Conservation (phyloP, 2,797 vertebrate species). For the Spondyliosoma cantharus region DNA sequence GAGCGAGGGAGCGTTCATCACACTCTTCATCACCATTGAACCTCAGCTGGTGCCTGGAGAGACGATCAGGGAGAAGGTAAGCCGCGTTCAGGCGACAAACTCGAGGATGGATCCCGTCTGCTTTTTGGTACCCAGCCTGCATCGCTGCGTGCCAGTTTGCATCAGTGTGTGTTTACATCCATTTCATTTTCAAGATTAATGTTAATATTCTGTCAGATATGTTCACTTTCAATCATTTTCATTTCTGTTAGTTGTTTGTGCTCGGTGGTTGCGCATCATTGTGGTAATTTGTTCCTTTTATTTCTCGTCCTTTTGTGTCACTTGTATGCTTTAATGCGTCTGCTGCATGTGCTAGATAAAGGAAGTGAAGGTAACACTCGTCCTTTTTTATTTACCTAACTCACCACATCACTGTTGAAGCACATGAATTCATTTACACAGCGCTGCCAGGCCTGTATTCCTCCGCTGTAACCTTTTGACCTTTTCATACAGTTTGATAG, state of each 20-base stretch:
- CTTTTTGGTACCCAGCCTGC: neutral
- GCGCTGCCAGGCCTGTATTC: neutral
- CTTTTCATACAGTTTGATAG: conserved; percentile 89
- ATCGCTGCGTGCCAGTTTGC: conserved; percentile 2
- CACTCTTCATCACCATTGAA: conserved; percentile 94
- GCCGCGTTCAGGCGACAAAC: neutral
- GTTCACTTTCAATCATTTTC: neutral
- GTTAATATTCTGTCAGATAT: neutral
- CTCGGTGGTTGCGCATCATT: neutral
- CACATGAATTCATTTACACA: neutral
- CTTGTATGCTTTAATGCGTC: conserved; percentile 62
- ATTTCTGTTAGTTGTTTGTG: neutral
- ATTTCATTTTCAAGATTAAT: neutral
- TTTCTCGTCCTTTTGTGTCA: conserved; percentile 46
- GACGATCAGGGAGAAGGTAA: conserved; percentile 91
- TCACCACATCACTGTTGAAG: neutral
- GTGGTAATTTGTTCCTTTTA: conserved; percentile 32
- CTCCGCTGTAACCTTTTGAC: conserved; percentile 27
- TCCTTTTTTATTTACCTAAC: neutral
- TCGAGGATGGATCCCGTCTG: neutral
- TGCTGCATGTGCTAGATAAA: conserved; percentile 87
- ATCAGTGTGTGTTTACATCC: neutral
- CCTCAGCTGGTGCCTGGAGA: conserved; percentile 95
- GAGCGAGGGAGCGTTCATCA: conserved; percentile 91
- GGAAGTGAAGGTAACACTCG: conserved; percentile 83